Evolutionary conservation across 2,113 vertebrate species (phyloP), one percentile per base, ranked within the genome.

Genomic region (Eudyptes chrysolophus): DNA sequence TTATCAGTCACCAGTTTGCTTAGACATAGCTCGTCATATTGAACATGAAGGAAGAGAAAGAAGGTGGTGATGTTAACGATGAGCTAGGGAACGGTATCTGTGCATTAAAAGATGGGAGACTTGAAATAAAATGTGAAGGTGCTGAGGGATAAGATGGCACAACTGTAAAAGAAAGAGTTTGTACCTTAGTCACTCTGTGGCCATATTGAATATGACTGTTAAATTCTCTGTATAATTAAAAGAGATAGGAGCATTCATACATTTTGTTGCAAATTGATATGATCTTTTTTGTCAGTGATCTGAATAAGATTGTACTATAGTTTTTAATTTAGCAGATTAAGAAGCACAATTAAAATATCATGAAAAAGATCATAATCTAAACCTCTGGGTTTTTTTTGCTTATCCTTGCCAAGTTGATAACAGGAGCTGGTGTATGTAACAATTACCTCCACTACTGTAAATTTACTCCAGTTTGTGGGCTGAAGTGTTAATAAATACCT

Each of bases 321-420:
- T 98, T 98, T 99, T 98, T 98, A 98, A 98, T 98, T 98, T 98
- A 98, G 93, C 94, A 98, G 98, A 98, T 98, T 98, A 98, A 98
- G 97, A 98, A 98, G 96, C 94, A 98, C 98, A 98, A 98, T 98
- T 98, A 98, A 98, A 98, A 98, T 98, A 98, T 98, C 98, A 98
- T 97, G 97, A 97, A 98, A 97, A 98, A 98, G 98, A 98, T 98
- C 82, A 77, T 97, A 98, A 98, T 98, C 98, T 96, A 96, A 97
- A 97, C 77, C 94, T 65, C 78, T 64, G 62, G 61, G 69, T 61
- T 18, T 90, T 98, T 98, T 96, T 93, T 95, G 94, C 95, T 98
- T 98, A 95, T 97, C 96, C 93, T 89, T 97, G 96, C 96, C 96
- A 97, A 96, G 95, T 96, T 98, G 97, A 98, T 98, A 98, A 98